Percentiles rank a stretch among this genome's conserved stretches.
Conservation (phyloP, 2,888 invertebrate species). For the Gibbula magus region DNA sequence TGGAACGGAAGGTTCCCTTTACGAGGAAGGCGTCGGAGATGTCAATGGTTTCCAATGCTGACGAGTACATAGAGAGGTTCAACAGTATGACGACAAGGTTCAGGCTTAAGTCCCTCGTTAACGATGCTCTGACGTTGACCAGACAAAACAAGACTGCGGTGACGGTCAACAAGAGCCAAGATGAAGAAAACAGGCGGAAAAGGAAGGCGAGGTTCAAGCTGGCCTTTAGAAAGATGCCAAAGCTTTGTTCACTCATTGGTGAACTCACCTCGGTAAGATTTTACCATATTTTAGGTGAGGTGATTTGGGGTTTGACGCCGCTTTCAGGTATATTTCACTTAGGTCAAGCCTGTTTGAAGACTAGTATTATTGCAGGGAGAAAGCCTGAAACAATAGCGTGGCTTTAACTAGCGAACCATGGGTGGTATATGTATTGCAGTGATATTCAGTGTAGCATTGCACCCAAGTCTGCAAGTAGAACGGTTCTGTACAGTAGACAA, state of each 20-base stretch:
- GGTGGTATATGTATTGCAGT: too few relatives aligned
- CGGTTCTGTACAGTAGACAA: too few relatives aligned
- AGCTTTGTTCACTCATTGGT: neutral
- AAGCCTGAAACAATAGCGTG: too few relatives aligned
- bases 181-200: conserved; percentile 19
- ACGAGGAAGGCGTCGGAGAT: neutral
- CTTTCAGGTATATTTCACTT: too few relatives aligned
- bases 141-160: conserved; percentile 29
- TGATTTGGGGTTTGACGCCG: too few relatives aligned
- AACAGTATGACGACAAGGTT: conserved; percentile 26
- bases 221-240: conserved; percentile 16
- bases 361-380: too few relatives aligned
- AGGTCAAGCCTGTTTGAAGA: too few relatives aligned
- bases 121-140: conserved; percentile 35
- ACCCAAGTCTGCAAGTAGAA: too few relatives aligned
- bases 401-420: too few relatives aligned
- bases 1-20: neutral
- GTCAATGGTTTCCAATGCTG: conserved; percentile 10
- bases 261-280: conserved; percentile 9
- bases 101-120: conserved; percentile 33
- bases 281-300: neutral
- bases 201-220: neutral
- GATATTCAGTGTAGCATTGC: too few relatives aligned
- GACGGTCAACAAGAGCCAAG: neutral
- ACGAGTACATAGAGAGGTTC: conserved; percentile 12